These are phyloP conservation scores for Sminthurinus aureus DNA, from an alignment of 2,888 invertebrate species.

Conservation along the genomic window DNA sequence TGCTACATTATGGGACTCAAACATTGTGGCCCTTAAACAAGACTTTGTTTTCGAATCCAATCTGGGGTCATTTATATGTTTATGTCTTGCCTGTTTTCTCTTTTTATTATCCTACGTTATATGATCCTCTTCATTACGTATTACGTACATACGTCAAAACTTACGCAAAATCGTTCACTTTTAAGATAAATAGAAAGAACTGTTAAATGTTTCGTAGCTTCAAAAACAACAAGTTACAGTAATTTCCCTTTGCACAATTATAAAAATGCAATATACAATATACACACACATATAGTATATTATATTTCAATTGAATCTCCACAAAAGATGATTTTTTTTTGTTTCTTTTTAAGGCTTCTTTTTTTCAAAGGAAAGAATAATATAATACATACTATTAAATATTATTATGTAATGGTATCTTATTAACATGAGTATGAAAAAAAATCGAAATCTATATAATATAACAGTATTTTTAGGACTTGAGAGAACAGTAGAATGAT, in stretches of 20 bases:
- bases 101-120: slow-evolving; percentile 6
- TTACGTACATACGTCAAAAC: neutral
- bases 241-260: slow-evolving; percentile 34
- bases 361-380: slow-evolving; percentile 11
- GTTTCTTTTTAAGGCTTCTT: slow-evolving; percentile 16
- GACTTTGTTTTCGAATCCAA: too few relatives aligned
- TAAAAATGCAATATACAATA: slow-evolving; percentile 34
- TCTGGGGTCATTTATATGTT: slow-evolving; percentile 14
- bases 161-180: neutral
- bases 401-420: too few relatives aligned
- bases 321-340: slow-evolving; percentile 17
- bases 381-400: too few relatives aligned
- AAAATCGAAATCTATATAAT: slow-evolving; percentile 1
- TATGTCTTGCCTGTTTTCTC: slow-evolving; percentile 4
- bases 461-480: slow-evolving; percentile 34
- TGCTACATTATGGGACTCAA: too few relatives aligned
- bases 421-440: too few relatives aligned
- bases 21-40: too few relatives aligned
- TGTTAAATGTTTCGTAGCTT: too few relatives aligned
- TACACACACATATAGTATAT: too few relatives aligned
- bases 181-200: neutral
- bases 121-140: slow-evolving; percentile 2
- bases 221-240: neutral
- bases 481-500: too few relatives aligned
- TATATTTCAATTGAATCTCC: slow-evolving; percentile 37